Base-by-base conservation (phyloP, 2,888 invertebrate species). In the Cephus sareptanus region DNA sequence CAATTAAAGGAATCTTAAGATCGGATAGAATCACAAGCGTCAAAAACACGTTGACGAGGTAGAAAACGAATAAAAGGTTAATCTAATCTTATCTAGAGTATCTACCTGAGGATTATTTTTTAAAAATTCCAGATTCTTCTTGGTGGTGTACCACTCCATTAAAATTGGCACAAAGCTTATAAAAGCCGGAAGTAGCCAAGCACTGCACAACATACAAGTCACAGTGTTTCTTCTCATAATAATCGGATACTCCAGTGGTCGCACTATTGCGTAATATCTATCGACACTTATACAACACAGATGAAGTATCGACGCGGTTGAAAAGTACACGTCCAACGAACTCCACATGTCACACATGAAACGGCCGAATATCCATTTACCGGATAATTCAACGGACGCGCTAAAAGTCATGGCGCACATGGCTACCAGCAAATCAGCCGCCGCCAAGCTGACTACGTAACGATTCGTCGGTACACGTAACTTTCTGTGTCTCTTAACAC, bases 331-430 rank as follows among this genome's bases (percentile, higher is more conserved):
- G 91, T 98, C 98, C 83, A 98, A 94, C 68, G 97, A 96, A 91
- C 98, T 98, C 95, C 97, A 98, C 77, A 98, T 95, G 93, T 98
- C 97, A 93, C 98, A 98, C 95, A 98, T 96, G 86, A 96, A 93
- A 87, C 95, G 94, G 13, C 97, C 97, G 89, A 98, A 98, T 85
- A 97, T 93, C 98, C 98, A 98, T 75, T 96, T 96, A 77, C 95
- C 95, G 69, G 96, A 96, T 74, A 96, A 92, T 91, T 96, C 96
- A 13, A 97, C 95, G 87, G 96, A 96, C 56, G 97, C 97, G 92
- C 97, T 97, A 92, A 97, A 97, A 78, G 97, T 97, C 97, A 97
- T 98, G 84, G 97, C 97, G 89, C 97, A 96, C 76, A 97, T 92
- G 1, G 98, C 98, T 75, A 98, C 98, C 81, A 98, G 93, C 93